These are phyloP conservation scores for Drosophila cognata DNA, from an alignment of 2,888 invertebrate species.

Conservation along the genomic window DNA sequence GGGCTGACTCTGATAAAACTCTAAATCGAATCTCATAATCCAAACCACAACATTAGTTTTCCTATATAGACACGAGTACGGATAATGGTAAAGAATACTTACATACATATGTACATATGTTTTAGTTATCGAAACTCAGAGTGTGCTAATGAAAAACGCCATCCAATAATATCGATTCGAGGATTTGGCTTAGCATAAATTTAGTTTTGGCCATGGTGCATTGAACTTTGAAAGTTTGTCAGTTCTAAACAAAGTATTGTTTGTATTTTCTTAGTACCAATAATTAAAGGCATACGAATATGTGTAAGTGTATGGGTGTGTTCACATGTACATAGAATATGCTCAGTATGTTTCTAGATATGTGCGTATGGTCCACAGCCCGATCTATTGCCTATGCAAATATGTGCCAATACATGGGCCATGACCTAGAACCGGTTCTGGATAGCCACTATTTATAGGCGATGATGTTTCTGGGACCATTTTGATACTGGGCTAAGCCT, in stretches of 20 bases:
- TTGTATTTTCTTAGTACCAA: slow-evolving; percentile 42
- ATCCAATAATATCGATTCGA: background rate
- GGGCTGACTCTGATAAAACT: slow-evolving; percentile 25
- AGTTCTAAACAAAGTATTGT: slow-evolving; percentile 14
- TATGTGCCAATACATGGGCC: slow-evolving; percentile 52
- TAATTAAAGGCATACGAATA: slow-evolving; percentile 4
- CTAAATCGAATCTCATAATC: background rate
- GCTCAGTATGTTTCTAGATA: background rate
- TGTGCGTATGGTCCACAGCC: background rate
- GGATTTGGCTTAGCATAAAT: slow-evolving; percentile 14
- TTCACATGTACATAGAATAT: background rate
- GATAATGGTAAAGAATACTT: slow-evolving; percentile 4
- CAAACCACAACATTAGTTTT: slow-evolving; percentile 9
- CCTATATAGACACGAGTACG: slow-evolving; percentile 24
- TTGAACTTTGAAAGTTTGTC: slow-evolving; percentile 31
- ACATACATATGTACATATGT: background rate
- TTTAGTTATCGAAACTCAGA: background rate
- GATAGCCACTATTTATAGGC: slow-evolving; percentile 50
- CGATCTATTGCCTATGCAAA: slow-evolving; percentile 64
- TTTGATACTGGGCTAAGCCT: slow-evolving; percentile 17
- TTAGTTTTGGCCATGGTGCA: slow-evolving; percentile 30
- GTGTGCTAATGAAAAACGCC: slow-evolving; percentile 3
- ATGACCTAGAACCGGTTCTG: slow-evolving; percentile 47
- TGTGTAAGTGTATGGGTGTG: background rate
- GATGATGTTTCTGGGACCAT: slow-evolving; percentile 55